Evolutionary conservation across 2,113 vertebrate genomes (phyloP), one percentile per base, ranked within the genome.

Genomic region (Aptenodytes forsteri): DNA sequence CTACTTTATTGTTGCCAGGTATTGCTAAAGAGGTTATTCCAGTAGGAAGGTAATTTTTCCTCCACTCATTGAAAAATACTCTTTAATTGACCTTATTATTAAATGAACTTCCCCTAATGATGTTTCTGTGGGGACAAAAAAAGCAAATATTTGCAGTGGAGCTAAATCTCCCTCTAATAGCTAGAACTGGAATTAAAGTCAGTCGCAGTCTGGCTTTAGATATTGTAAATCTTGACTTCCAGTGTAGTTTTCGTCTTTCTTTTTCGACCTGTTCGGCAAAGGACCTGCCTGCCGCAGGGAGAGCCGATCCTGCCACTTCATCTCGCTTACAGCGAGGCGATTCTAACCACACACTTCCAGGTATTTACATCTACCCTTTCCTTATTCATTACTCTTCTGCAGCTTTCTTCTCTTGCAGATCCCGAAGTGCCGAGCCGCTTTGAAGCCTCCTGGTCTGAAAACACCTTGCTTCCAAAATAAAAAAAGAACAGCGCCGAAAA

Each of bases 381-480:
- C 58, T 85, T 66, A 83, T 86, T 75, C 46, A 15, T 14, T 32
- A n/a, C 25, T n/a, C 42, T 82, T 69, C 18, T 38, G 13, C 23
- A 55, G 61, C 44, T 78, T 59, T 47, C 54, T 76, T 47, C 56
- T 76, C 38, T 34, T 61, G 38, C 66, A 52, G 54, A 61, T 42
- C 22, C 9, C 4, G 18, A 87, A 32, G 44, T 62, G 46, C 32
- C 14, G 65, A 87, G 54, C 6, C 5, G 1, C 47, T 92, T 40
- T 36, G 64, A 83, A 93, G 21, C 46, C 59, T 77, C 34, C 58
- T 44, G 36, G 16, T 87, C 84, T 47, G 38, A 76, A 85, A 87
- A 29, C 67, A 90, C 87, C 59, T 94, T 88, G 21, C 46, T 96
- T 86, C 67, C 62, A 80, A 93, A 96, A 85, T 29, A n/a, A n/a